phyloP scores from a whole-genome alignment of 2,113 vertebrate genomes.

The Nyctibius bracteatus region DNA sequence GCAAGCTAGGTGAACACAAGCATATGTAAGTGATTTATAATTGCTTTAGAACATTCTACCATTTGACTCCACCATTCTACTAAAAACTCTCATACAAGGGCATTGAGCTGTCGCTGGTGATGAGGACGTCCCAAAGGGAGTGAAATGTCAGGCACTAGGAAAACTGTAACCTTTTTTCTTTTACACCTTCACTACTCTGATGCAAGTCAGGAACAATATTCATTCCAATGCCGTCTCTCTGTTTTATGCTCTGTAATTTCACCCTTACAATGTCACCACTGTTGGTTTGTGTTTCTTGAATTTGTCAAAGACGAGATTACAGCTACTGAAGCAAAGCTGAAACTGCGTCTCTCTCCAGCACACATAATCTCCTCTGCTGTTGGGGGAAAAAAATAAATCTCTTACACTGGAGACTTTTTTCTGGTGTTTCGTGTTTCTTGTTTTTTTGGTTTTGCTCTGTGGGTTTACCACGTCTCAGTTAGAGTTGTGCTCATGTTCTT shows the following conservation, averaged over 20 bases:
- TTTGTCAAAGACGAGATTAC: slow-evolving; percentile 25
- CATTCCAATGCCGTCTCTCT: background rate
- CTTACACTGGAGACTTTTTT: background rate
- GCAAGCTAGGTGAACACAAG: background rate
- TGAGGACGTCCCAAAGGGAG: background rate
- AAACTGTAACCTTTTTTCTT: background rate
- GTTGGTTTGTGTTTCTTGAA: slow-evolving; percentile 13
- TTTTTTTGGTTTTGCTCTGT: background rate
- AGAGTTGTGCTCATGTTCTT: background rate
- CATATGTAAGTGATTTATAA: background rate
- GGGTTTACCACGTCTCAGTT: background rate
- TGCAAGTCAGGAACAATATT: slow-evolving; percentile 25
- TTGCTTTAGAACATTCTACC: background rate
- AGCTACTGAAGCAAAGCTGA: slow-evolving; percentile 36
- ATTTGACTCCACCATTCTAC: background rate
- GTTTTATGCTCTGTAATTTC: slow-evolving; percentile 55
- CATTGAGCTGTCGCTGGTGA: background rate
- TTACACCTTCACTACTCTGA: background rate
- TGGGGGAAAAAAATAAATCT: background rate
- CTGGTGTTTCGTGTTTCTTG: background rate
- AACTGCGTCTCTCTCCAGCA: background rate
- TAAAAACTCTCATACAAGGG: background rate
- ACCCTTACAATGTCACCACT: slow-evolving; percentile 51
- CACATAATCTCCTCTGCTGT: background rate
- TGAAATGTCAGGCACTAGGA: background rate